phyloP scores from a whole-genome alignment of 2,888 invertebrate species.

The Allolobophora icterica region DNA sequence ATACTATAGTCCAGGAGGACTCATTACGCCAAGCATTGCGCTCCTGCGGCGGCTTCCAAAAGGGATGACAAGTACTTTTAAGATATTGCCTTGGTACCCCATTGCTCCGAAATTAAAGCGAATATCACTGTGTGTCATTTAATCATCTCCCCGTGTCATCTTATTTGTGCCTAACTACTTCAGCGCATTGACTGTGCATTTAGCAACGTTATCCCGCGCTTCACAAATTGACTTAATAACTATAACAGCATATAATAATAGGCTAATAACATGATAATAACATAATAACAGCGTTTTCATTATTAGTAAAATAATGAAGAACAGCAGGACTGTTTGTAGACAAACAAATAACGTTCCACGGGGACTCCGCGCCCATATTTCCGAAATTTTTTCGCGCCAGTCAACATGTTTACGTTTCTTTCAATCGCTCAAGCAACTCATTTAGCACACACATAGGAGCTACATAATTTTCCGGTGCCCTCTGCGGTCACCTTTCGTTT shows the following conservation, averaged over 20 bases:
- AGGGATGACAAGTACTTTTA: not conserved
- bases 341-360: too few species aligned
- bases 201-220: not conserved
- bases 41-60: not conserved
- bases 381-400: too few species aligned
- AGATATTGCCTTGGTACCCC: not conserved
- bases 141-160: not conserved
- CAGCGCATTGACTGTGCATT: not conserved
- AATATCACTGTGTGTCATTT: not conserved
- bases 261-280: too few species aligned
- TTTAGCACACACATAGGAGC: too few species aligned
- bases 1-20: not conserved
- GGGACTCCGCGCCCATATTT: too few species aligned
- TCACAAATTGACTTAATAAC: not conserved
- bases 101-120: not conserved
- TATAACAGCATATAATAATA: not conserved
- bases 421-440: too few species aligned
- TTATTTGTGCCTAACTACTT: not conserved
- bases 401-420: too few species aligned
- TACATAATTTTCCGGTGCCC: too few species aligned
- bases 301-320: too few species aligned
- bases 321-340: too few species aligned
- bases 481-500: not conserved
- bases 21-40: not conserved
- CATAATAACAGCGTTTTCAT: too few species aligned